Evolutionary conservation across 1,140 invertebrate genomes (phyloP), one percentile per base, ranked within the genome.

Genomic region (Drosophila serrata): DNA sequence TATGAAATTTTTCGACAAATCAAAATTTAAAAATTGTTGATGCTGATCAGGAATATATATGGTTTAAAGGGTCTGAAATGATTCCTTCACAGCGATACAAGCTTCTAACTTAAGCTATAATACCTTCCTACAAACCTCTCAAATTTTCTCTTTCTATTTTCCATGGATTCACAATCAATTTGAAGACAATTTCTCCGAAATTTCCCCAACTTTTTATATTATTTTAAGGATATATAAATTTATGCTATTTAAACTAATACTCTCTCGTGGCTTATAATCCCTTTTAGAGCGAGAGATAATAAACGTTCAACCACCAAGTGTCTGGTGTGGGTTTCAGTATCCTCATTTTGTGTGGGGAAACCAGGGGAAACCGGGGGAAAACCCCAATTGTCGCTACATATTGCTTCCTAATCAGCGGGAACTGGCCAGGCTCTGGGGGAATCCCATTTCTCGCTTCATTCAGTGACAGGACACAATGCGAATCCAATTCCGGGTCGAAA

Each of bases 401-500:
- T 53, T 53, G 49, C 49, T 33, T 53, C 31, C 49, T 35, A 53
- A 53, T 53, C 49, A 53, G 35, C n/a, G 49, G 49, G 29, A 33
- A 33, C 45, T 27, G 24, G 22, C 45, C 8, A 15, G 29, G 17
- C 48, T 33, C 48, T 19, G 29, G 46, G 22, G 22, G 45, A 4
- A 13, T 24, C 13, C 19, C 6, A 40, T 43, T 11, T 43, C 40
- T 19, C n/a, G 11, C 42, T 45, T 12, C 43, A 15, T 8, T 24
- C 22, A 9, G 7, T 4, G 22, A 12, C 22, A 2, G 43, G 19
- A 64, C 60, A 65, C 61, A 65, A 68, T 51, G 11, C 19, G 35
- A 51, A 67, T 42, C 60, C 62, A 51, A 68, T 67, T 67, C 37
- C 29, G 8, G 62, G 45, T n/a, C 45, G 61, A 29, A 65, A 65